phyloP scores from a whole-genome alignment of 2,888 invertebrate genomes.

The Erebia palarica region DNA sequence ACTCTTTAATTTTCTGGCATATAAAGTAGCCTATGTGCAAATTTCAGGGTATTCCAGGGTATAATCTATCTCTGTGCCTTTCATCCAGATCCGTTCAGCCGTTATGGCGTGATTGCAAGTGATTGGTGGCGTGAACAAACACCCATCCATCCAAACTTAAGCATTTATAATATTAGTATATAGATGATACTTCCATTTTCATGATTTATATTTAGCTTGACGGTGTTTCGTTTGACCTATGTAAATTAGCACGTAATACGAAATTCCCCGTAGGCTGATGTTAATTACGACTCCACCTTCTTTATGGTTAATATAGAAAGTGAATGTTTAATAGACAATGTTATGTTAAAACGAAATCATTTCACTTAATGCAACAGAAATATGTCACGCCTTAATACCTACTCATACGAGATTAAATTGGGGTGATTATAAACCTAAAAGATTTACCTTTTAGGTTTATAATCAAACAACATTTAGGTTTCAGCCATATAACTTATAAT shows the following conservation, averaged over 20 bases:
- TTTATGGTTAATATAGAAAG: constrained; percentile 45
- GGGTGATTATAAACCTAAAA: too few relatives aligned
- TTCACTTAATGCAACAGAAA: neutral
- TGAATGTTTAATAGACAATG: constrained; percentile 19
- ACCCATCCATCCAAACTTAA: too few relatives aligned
- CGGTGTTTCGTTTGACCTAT: constrained; percentile 31
- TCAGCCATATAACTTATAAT: neutral
- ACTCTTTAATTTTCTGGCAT: too few relatives aligned
- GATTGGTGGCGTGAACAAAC: too few relatives aligned
- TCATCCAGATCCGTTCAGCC: too few relatives aligned
- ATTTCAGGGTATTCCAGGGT: too few relatives aligned
- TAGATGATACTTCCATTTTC: constrained; percentile 29
- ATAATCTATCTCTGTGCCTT: too few relatives aligned
- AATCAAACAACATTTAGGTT: neutral
- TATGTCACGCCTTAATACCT: neutral
- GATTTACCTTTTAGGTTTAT: neutral
- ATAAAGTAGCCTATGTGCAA: too few relatives aligned
- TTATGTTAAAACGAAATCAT: neutral
- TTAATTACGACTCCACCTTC: constrained; percentile 65
- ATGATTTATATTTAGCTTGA: constrained; percentile 36
- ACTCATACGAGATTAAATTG: too few relatives aligned
- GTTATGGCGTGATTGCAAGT: too few relatives aligned
- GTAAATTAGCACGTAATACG: constrained; percentile 28
- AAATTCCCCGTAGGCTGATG: constrained; percentile 42
- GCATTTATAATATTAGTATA: too few relatives aligned